Base-by-base conservation (phyloP, 1,140 invertebrate species). In the Euwallacea similis region DNA sequence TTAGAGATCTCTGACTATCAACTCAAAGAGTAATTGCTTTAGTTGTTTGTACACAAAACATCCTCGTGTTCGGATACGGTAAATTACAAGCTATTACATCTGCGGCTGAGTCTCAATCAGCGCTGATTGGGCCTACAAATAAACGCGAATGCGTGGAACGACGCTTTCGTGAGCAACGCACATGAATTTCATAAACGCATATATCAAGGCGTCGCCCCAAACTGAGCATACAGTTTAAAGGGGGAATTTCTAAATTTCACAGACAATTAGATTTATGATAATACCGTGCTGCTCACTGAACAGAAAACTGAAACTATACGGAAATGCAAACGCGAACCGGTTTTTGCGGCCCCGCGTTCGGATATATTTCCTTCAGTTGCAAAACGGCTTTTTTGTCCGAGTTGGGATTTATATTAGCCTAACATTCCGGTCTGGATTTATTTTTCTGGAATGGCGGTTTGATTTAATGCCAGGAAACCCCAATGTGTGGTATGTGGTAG, bases 201-300 rank as follows among this genome's bases (percentile, higher is more conserved):
- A 33, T 33, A 33, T 33, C 46, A 50, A 13, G 46, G 46, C 9
- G 46, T 13, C 46, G 13, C 56, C 16, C 11, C 55, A 60, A 59
- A 68, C 55, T 56, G 60, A 68, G 60, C 66, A 68, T 68, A 68
- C 55, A 43, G 66, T 68, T 41, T 68, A 55, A 64, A 44, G 42
- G 50, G 63, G 46, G 66, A 68, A 68, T 65, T 71, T 62, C 61
- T 65, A 59, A 59, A 71, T 66, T 71, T 71, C 44, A 66, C 69
- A 71, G 60, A 71, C 69, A 71, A 71, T 71, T 66, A 65, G 69
- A 71, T 71, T 71, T 71, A 71, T 71, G 62, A 71, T 71, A 71
- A 71, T 71, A 62, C 69, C 47, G 54, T 71, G 50, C 69, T 62
- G 67, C 62, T 66, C 62, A 65, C 53, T 64, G 55, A 71, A 71